A percentile compares a stretch with the other conserved stretches of the same genome.
Conservation (phyloP, 1,140 invertebrate species). For the Aphis craccivora region DNA sequence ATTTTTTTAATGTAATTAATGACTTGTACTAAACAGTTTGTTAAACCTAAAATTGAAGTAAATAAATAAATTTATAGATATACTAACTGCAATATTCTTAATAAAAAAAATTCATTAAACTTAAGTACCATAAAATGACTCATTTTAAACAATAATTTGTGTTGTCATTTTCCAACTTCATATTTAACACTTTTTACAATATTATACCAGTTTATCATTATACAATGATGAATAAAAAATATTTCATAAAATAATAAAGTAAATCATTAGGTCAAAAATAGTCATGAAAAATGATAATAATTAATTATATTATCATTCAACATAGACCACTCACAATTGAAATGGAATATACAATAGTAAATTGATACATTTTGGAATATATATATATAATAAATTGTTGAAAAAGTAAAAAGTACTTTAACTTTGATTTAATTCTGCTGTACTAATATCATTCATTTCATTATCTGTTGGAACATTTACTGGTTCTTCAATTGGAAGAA, state of each 20-base stretch:
- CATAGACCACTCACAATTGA: not conserved
- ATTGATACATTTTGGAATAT: not conserved
- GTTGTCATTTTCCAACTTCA: not conserved
- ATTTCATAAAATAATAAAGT: not conserved
- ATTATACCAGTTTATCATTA: not conserved
- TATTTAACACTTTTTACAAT: not conserved
- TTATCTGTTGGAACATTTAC: not conserved
- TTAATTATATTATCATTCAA: not conserved
- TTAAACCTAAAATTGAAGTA: not conserved
- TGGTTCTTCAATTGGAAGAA: not conserved
- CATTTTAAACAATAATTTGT: not conserved
- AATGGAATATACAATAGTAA: constrained; percentile 21
- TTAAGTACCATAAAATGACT: not conserved
- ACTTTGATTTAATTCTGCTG: constrained; percentile 19
- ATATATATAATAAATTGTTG: not conserved
- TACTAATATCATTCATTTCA: not conserved
- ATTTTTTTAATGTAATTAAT: not conserved
- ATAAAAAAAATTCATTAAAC: not conserved
- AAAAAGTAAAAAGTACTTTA: not conserved
- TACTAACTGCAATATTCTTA: not conserved
- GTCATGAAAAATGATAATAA: not conserved
- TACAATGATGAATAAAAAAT: not conserved
- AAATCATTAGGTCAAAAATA: not conserved
- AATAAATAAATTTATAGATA: not conserved
- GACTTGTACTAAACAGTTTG: not conserved